Conservation (phyloP, 2,113 vertebrate genomes). For the Heptranchias perlo region DNA sequence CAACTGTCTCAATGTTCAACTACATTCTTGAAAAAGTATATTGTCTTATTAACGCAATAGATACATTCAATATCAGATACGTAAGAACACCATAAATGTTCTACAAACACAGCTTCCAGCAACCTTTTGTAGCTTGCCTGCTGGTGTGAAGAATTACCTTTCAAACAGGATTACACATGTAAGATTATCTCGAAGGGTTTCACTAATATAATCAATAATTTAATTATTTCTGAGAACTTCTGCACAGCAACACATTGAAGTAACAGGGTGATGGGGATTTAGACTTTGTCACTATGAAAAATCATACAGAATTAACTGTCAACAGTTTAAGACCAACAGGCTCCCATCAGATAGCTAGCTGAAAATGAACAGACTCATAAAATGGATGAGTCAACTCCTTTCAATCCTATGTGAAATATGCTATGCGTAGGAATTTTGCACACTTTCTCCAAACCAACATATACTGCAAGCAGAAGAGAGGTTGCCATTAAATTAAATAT, state of each 20-base stretch:
- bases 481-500: background rate
- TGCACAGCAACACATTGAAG: background rate
- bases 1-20: too few species aligned
- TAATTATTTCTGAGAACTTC: background rate
- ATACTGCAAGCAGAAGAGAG: background rate
- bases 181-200: background rate
- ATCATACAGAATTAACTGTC: background rate
- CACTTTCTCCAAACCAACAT: background rate
- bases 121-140: background rate
- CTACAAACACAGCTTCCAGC: background rate
- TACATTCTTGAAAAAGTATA: background rate
- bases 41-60: background rate
- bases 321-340: background rate
- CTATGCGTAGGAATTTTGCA: background rate
- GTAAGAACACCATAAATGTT: background rate
- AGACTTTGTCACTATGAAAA: background rate
- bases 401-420: background rate
- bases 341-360: background rate
- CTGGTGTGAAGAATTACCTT: background rate
- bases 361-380: constrained; percentile 2
- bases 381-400: background rate
- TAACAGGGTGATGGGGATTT: background rate
- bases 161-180: constrained; percentile 7
- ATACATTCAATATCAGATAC: background rate
- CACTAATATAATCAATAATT: constrained; percentile 21